Evolutionary conservation across 2,113 vertebrate genomes (phyloP).

Genomic region (Cyprinus carpio): DNA sequence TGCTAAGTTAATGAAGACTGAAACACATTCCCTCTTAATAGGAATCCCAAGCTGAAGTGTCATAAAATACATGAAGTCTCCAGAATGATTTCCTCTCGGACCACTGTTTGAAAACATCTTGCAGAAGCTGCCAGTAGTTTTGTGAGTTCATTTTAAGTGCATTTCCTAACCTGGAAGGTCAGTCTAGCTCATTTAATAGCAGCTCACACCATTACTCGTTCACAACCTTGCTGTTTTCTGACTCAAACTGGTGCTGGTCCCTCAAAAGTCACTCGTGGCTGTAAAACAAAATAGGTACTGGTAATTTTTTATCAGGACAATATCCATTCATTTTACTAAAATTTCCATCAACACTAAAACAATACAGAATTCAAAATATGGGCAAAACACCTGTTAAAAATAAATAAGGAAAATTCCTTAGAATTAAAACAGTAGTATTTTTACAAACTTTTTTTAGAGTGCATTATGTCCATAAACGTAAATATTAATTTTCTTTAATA

Average conservation of each 20-base stretch:
- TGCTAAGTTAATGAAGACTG: not conserved
- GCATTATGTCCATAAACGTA: not conserved
- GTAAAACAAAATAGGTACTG: not conserved
- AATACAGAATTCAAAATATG: not conserved
- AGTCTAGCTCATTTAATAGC: not conserved
- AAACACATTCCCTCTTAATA: not conserved
- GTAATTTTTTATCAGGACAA: not conserved
- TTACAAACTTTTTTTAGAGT: not conserved
- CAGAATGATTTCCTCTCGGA: not conserved
- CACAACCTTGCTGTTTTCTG: constrained; percentile 8
- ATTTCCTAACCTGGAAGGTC: not conserved
- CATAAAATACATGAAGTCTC: not conserved
- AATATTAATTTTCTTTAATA: not conserved
- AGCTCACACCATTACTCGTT: not conserved
- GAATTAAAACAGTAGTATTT: not conserved
- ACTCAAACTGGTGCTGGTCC: not conserved
- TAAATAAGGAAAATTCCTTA: not conserved
- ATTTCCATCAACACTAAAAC: not conserved
- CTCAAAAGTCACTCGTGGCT: not conserved
- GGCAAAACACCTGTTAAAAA: not conserved
- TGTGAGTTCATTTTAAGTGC: not conserved
- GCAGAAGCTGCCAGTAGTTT: not conserved
- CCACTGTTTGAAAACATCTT: not conserved
- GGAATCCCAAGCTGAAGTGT: not conserved
- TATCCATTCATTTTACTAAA: not conserved